Base-by-base conservation (phyloP, 2,888 invertebrate species). In the Trichopria drosophilae region DNA sequence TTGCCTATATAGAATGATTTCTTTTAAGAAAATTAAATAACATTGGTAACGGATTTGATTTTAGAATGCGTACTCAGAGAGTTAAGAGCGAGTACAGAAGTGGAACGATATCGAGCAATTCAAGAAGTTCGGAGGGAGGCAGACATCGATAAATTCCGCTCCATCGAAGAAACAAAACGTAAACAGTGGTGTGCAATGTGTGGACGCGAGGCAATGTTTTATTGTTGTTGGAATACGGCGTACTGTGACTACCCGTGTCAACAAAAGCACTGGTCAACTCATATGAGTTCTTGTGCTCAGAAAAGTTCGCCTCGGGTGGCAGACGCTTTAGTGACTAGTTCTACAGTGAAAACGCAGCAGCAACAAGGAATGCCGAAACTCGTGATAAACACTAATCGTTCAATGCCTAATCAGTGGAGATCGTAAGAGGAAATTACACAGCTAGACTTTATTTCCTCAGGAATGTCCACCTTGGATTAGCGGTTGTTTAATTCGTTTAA, bases 151-250 rank as follows among this genome's bases (percentile, higher is more conserved):
- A 81, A 86, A 29, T 80, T 85, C 32, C 81, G 83, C 13, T 84
- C 86, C n/a, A 81, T 94, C 24, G 85, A 85, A 50, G 85, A 87
- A 43, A 84, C 89, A 6, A 95, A 95, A 77, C 82, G 84, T 31
- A 93, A 90, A 69, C 93, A 93, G 71, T 96, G 95, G 95, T 96
- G 96, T 74, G 87, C 90, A 0, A 82, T 84, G 69, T 96, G 96
- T 76, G 82, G 83, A 29, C 87, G 88, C 61, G 94, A 94, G 75
- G 92, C 95, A 0, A 85, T 88, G 63, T 91, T 92, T 75, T 93
- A 93, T 76, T 96, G 96, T 69, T 96, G 96, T 71, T 96, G 95
- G 94, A 95, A 94, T 78, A 94, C 94, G 0, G 86, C 92, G 43
- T 96, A 96, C 76, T 96, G 95, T 76, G 89, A 90, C 77, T 88